These are phyloP conservation scores for Drosophila sproati DNA, from an alignment of 1,140 invertebrate genomes.

Conservation along the genomic window DNA sequence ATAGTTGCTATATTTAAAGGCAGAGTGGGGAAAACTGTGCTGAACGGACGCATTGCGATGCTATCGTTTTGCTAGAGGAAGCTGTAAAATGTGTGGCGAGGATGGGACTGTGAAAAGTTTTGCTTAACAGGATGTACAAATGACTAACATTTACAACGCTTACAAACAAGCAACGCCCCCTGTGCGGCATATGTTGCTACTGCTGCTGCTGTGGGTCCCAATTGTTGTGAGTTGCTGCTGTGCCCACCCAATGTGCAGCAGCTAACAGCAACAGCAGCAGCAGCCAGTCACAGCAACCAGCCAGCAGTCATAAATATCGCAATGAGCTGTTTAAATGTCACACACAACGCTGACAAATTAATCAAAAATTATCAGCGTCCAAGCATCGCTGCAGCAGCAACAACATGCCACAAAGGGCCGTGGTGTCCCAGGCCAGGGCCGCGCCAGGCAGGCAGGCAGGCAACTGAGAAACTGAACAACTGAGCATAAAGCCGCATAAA, in stretches of 20 bases:
- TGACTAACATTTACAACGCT: constrained; percentile 63
- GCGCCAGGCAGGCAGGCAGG: constrained; percentile 11
- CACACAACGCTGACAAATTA: constrained; percentile 82
- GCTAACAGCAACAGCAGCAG: constrained; percentile 42
- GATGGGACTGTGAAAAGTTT: constrained; percentile 68
- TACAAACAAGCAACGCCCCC: constrained; percentile 61
- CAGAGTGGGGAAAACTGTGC: neutral
- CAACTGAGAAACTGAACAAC: constrained; percentile 27
- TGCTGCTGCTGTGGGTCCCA: constrained; percentile 25
- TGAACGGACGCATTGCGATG: constrained; percentile 45
- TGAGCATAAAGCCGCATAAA: constrained; percentile 63
- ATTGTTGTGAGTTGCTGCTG: constrained; percentile 28
- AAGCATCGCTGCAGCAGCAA: constrained; percentile 63
- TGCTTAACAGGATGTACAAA: constrained; percentile 78
- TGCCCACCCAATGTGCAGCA: constrained; percentile 66
- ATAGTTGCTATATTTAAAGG: neutral
- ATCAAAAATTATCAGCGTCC: constrained; percentile 79
- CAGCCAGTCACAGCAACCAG: constrained; percentile 33
- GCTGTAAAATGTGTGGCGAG: constrained; percentile 52
- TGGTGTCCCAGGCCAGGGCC: constrained; percentile 4
- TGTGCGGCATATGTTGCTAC: constrained; percentile 21
- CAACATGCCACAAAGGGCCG: constrained; percentile 58
- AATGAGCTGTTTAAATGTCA: constrained; percentile 82
- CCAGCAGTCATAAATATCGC: constrained; percentile 76
- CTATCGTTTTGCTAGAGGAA: constrained; percentile 52